Base-by-base conservation (phyloP, 2,888 invertebrate genomes). In the Eulithis testata region DNA sequence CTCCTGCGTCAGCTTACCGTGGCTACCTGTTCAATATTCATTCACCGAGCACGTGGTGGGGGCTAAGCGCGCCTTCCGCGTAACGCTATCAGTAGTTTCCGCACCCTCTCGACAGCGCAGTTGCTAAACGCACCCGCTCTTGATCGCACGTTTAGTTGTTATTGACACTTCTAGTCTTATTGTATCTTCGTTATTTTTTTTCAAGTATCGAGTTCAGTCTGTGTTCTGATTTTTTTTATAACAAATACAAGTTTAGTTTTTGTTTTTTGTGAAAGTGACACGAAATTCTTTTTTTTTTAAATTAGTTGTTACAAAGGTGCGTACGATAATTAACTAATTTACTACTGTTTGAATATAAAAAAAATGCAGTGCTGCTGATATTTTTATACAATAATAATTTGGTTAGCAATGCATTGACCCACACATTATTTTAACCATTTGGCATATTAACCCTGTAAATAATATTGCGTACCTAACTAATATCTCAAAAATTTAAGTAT, bases 81-180 rank as follows among this genome's bases (percentile, higher is more conserved):
- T 93, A 91, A 90, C 85, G 85, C 90, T 90, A 90, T 92, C 92
- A 91, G 91, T 88, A 90, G 91, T 89, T 89, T 90, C 90, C 87
- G 91, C 92, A 92, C 91, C 92, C 92, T 87, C 86, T 84, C 84
- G 81, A 83, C 77, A 78, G 84, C 84, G 85, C 91, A 93, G 92
- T 93, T 90, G 90, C 89, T 84, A 90, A 93, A 88, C 89, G 91
- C 90, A 91, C 89, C 91, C 87, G 90, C 87, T 84, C 82, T 84
- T 83, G 87, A 83, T 84, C 90, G 89, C 91, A 91, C 92, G 92
- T 89, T 81, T 81, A 75, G 72, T 81, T 56, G 63, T 64, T 59
- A 62, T 70, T 91, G 90, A 84, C 90, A 88, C 86, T 80, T 90
- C 90, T 86, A 88, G 85, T 83, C 78, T 72, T 77, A 78, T 74